A percentile compares a stretch with the other conserved stretches of the same genome.
phyloP scores from a whole-genome alignment of 2,113 vertebrate genomes.

The Brachyhypopomus occidentalis region DNA sequence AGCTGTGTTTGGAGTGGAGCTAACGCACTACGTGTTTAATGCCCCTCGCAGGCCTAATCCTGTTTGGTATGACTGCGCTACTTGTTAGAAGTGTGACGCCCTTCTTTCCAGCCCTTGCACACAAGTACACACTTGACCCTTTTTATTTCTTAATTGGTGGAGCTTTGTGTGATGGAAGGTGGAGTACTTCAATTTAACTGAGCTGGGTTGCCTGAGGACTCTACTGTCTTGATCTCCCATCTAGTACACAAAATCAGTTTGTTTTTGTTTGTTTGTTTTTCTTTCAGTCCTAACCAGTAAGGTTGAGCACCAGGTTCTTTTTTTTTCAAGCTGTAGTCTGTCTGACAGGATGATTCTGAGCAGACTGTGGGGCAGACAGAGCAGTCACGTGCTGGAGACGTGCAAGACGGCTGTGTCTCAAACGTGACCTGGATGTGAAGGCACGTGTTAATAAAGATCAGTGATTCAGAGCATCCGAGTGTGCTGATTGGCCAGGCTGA shows the following conservation, averaged over 20 bases:
- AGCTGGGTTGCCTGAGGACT: neutral
- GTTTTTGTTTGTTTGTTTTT: neutral
- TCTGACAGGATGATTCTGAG: neutral
- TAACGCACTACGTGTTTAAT: neutral
- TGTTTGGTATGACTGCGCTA: neutral
- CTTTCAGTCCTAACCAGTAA: neutral
- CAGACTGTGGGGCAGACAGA: neutral
- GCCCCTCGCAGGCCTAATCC: neutral
- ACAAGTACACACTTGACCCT: neutral
- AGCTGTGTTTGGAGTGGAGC: slow-evolving; percentile 16
- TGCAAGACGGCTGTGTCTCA: neutral
- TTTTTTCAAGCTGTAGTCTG: neutral
- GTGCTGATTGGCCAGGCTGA: neutral
- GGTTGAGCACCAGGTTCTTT: neutral
- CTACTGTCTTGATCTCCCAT: neutral
- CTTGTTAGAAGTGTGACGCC: neutral
- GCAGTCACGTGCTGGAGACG: neutral
- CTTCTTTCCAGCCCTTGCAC: too few relatives aligned
- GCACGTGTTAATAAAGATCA: neutral
- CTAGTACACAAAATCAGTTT: neutral
- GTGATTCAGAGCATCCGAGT: neutral
- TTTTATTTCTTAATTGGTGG: slow-evolving; percentile 23
- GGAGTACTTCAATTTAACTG: neutral
- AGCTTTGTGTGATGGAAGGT: too few relatives aligned
- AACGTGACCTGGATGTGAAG: neutral